Conservation (phyloP, 1,140 invertebrate species). For the Drosophila ironensis region DNA sequence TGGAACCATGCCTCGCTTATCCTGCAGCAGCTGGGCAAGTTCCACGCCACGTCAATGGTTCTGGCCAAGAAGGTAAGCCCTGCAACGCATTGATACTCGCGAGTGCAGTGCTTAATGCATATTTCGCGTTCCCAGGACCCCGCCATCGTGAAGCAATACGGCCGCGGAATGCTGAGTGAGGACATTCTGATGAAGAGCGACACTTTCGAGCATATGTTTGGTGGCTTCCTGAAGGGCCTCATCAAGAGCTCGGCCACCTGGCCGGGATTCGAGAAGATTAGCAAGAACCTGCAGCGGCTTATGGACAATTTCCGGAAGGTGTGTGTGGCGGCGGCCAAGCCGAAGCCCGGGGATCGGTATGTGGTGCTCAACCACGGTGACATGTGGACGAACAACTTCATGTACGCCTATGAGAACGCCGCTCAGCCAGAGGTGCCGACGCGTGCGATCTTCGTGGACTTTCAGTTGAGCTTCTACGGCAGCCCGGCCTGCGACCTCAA, state of each 20-base stretch:
- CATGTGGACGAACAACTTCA: slow-evolving; percentile 86
- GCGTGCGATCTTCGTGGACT: slow-evolving; percentile 83
- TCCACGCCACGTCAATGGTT: slow-evolving; percentile 80
- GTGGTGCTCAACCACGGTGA: slow-evolving; percentile 87
- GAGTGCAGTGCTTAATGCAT: neutral
- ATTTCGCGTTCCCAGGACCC: slow-evolving; percentile 46
- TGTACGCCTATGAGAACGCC: slow-evolving; percentile 84
- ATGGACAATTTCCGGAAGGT: slow-evolving; percentile 82
- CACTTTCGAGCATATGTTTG: slow-evolving; percentile 61
- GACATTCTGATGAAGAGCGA: slow-evolving; percentile 55
- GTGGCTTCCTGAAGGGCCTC: slow-evolving; percentile 62
- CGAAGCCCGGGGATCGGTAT: slow-evolving; percentile 46
- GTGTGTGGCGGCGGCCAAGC: slow-evolving; percentile 54
- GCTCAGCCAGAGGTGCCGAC: slow-evolving; percentile 78
- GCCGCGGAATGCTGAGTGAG: slow-evolving; percentile 64
- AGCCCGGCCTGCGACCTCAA: slow-evolving; percentile 75
- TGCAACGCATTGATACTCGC: no score
- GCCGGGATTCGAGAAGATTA: slow-evolving; percentile 67
- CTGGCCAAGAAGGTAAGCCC: slow-evolving; percentile 55
- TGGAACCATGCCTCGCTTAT: slow-evolving; percentile 65
- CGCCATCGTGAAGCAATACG: slow-evolving; percentile 48
- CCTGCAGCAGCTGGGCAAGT: slow-evolving; percentile 62
- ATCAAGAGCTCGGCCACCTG: slow-evolving; percentile 42
- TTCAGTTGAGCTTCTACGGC: slow-evolving; percentile 70
- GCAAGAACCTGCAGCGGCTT: slow-evolving; percentile 76